Evolutionary conservation across 2,113 vertebrate species (phyloP).

Genomic region (Pomatostomus ruficeps): DNA sequence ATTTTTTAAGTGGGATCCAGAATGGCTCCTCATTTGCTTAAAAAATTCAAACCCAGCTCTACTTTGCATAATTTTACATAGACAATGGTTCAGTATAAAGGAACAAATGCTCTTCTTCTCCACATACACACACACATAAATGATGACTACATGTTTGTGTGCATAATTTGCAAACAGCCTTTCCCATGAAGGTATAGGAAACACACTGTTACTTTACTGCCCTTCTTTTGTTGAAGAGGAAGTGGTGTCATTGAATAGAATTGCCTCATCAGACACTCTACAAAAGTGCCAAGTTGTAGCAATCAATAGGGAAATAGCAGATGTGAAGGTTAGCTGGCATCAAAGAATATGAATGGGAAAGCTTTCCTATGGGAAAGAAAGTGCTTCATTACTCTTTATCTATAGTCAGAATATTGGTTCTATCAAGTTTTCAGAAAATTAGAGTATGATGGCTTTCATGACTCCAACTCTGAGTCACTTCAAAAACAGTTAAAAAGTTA

Average conservation of each 20-base stretch:
- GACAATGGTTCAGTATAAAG: conserved; percentile 6
- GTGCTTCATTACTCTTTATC: conserved; percentile 64
- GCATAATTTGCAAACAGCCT: conserved; percentile 61
- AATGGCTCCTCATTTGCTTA: conserved; percentile 27
- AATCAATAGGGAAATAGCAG: conserved; percentile 70
- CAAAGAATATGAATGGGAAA: conserved; percentile 59
- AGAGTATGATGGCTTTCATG: conserved; percentile 60
- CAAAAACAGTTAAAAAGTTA: conserved; percentile 63
- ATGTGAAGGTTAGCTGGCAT: conserved; percentile 73
- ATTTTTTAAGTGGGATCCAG: neutral
- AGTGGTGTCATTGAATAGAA: conserved; percentile 66
- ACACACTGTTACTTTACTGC: conserved; percentile 58
- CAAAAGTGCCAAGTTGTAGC: conserved; percentile 64
- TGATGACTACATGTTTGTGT: conserved; percentile 52
- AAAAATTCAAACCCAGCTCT: conserved; percentile 26
- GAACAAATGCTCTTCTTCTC: neutral
- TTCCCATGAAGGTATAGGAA: conserved; percentile 49
- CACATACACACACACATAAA: conserved; percentile 10
- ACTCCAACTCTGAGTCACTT: conserved; percentile 47
- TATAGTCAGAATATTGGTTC: conserved; percentile 54
- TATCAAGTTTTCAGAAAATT: conserved; percentile 70
- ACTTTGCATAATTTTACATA: conserved; percentile 51
- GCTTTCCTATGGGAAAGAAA: conserved; percentile 72
- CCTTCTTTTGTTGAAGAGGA: conserved; percentile 60
- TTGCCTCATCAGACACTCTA: conserved; percentile 56